A percentile compares a stretch with the other conserved stretches of the same genome.
phyloP scores from a whole-genome alignment of 2,888 invertebrate genomes.

The Phalera bucephala region DNA sequence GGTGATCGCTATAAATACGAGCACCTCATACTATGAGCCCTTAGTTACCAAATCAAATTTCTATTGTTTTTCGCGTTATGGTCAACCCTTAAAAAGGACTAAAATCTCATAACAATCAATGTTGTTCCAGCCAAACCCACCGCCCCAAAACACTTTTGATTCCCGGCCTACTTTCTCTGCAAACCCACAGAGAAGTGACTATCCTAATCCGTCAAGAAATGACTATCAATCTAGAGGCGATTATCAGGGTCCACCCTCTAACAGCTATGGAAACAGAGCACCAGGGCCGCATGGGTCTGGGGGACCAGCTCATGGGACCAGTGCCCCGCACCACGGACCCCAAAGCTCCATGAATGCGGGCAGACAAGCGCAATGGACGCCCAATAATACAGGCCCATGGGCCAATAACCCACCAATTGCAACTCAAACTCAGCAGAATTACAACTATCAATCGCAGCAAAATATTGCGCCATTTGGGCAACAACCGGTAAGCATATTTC shows the following conservation, averaged over 20 bases:
- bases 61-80: too few relatives aligned
- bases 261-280: constrained; percentile 17
- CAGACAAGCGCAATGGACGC: constrained; percentile 30
- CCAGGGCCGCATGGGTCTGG: constrained; percentile 11
- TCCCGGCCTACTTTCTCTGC: constrained; percentile 31
- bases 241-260: constrained; percentile 9
- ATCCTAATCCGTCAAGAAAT: constrained; percentile 28
- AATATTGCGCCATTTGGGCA: constrained; percentile 9
- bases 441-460: constrained; percentile 16
- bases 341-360: constrained; percentile 9
- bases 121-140: constrained; percentile 24
- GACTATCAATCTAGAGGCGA: constrained; percentile 18
- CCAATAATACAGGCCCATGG: constrained; percentile 23
- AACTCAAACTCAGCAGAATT: constrained; percentile 27
- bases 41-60: too few relatives aligned
- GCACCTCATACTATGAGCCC: too few relatives aligned
- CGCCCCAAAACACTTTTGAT: constrained; percentile 32
- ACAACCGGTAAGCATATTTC: not conserved
- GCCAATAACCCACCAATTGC: constrained; percentile 10
- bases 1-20: too few relatives aligned
- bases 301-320: not conserved
- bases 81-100: too few relatives aligned
- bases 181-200: constrained; percentile 36
- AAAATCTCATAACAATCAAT: not conserved
- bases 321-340: too few relatives aligned